Percentiles rank a stretch among this genome's conserved stretches.
Conservation (phyloP, 2,797 vertebrate species). For the Hyperoplus immaculatus region DNA sequence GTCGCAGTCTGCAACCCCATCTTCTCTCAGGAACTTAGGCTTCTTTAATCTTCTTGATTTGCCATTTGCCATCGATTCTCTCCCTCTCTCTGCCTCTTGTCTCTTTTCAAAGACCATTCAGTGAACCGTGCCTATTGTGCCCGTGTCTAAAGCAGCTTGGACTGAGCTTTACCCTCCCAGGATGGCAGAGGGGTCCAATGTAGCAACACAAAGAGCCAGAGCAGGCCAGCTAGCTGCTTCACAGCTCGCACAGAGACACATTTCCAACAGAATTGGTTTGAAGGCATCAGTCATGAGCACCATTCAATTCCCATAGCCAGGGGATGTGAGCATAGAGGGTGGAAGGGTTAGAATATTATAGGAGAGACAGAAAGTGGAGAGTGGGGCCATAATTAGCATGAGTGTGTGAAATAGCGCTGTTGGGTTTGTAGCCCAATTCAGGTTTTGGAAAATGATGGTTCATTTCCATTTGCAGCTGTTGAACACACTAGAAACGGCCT, state of each 20-base stretch:
- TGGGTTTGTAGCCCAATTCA: constrained; percentile 59
- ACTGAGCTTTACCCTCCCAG: constrained; percentile 50
- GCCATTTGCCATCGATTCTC: not conserved
- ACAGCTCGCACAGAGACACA: constrained; percentile 57
- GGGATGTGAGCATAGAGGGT: constrained; percentile 50
- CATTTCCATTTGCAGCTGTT: constrained; percentile 53
- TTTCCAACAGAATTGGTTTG: constrained; percentile 59
- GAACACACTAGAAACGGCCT: constrained; percentile 51
- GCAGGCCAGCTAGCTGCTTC: constrained; percentile 56
- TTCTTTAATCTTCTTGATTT: constrained; percentile 22
- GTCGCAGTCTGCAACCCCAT: not conserved
- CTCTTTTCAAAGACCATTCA: constrained; percentile 32
- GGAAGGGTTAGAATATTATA: constrained; percentile 51
- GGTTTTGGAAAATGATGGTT: constrained; percentile 58
- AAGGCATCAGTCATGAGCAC: constrained; percentile 68
- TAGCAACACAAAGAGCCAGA: constrained; percentile 60
- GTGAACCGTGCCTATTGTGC: constrained; percentile 43
- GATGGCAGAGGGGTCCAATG: constrained; percentile 50
- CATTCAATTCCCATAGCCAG: constrained; percentile 60
- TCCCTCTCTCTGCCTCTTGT: constrained; percentile 6
- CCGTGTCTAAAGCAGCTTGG: constrained; percentile 48
- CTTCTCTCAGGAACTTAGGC: not conserved
- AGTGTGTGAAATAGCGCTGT: constrained; percentile 56
- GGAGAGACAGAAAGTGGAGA: constrained; percentile 35
- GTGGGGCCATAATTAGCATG: constrained; percentile 61